These are phyloP conservation scores for Prostheceraeus crozeri DNA, from an alignment of 2,888 invertebrate species.

Conservation along the genomic window DNA sequence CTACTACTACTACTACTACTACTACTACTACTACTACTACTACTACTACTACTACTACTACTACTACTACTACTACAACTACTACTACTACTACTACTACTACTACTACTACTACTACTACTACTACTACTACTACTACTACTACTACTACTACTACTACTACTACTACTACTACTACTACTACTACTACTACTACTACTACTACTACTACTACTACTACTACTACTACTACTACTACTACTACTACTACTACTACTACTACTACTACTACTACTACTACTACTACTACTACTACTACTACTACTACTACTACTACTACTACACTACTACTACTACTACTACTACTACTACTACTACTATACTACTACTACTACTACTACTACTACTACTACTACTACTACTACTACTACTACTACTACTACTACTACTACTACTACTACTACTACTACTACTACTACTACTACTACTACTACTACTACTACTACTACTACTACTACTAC, in stretches of 20 bases:
- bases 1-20: conserved; percentile 29
- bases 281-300: conserved; percentile 29
- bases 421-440: too few species aligned
- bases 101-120: conserved; percentile 29
- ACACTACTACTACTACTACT: too few species aligned
- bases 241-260: conserved; percentile 29
- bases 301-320: too few species aligned
- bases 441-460: too few species aligned
- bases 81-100: conserved; percentile 29
- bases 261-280: conserved; percentile 29
- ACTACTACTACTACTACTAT: too few species aligned
- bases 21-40: conserved; percentile 29
- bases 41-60: conserved; percentile 29
- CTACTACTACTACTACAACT: conserved; percentile 27
- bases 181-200: conserved; percentile 29
- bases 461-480: too few species aligned
- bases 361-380: too few species aligned
- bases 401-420: too few species aligned
- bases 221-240: conserved; percentile 29
- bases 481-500: too few species aligned
- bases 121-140: conserved; percentile 29
- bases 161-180: conserved; percentile 29
- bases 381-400: too few species aligned
- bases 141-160: conserved; percentile 29
- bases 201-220: conserved; percentile 29